These are phyloP conservation scores for Alectura lathami DNA, from an alignment of 2,113 vertebrate genomes.

Conservation along the genomic window DNA sequence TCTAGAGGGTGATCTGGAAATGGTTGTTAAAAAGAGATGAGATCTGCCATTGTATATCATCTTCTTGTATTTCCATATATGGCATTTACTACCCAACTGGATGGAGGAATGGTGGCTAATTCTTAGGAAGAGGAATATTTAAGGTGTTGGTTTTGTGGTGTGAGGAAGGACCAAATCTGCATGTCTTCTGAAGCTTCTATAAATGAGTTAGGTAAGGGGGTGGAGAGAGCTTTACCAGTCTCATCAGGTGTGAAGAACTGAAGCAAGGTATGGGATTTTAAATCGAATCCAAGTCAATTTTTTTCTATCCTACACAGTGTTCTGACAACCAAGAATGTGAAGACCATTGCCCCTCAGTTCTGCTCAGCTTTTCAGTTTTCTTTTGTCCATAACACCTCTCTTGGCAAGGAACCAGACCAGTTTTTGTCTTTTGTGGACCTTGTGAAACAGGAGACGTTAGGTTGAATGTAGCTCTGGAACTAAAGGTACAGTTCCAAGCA, in stretches of 20 bases:
- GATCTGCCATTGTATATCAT: background rate
- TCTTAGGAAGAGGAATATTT: background rate
- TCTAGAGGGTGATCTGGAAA: background rate
- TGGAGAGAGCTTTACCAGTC: background rate
- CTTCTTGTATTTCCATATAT: background rate
- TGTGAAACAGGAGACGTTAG: background rate
- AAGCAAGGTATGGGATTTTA: background rate
- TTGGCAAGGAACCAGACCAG: background rate
- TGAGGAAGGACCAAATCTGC: background rate
- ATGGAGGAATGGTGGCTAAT: background rate
- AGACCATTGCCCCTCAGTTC: accelerated
- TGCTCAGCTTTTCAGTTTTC: background rate
- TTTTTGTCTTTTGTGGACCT: background rate
- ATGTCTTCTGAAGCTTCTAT: background rate
- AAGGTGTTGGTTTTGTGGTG: background rate
- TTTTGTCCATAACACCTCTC: background rate
- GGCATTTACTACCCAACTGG: background rate
- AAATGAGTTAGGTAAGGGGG: background rate
- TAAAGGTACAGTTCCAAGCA: background rate
- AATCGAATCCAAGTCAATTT: background rate
- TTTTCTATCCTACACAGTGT: background rate
- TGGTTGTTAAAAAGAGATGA: background rate
- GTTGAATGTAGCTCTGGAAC: background rate
- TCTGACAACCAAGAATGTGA: accelerated
- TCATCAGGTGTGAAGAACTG: background rate